A percentile compares a stretch with the other conserved stretches of the same genome.
Conservation (phyloP, 2,888 invertebrate species). For the Coelinius sp. region DNA sequence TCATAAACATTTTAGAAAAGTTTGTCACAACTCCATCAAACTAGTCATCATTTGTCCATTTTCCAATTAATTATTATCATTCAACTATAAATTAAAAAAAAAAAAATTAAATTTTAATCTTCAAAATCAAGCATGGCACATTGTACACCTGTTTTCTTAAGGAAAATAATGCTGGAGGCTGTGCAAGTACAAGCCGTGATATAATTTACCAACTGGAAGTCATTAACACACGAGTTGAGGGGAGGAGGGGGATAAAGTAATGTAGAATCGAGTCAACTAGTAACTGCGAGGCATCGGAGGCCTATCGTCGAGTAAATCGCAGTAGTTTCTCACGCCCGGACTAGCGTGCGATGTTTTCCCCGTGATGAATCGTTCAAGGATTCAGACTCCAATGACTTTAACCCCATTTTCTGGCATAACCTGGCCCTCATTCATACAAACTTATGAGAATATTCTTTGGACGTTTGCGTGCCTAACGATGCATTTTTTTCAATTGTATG, state of each 20-base stretch:
- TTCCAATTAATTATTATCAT: no score
- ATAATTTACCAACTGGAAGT: conserved; percentile 9
- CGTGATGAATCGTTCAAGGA: conserved; percentile 28
- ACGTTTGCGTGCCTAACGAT: conserved; percentile 11
- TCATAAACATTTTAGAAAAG: neutral
- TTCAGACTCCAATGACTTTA: conserved; percentile 30
- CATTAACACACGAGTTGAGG: neutral
- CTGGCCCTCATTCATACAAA: conserved; percentile 11
- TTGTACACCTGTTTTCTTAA: neutral
- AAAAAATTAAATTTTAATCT: no score
- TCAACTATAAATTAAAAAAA: no score
- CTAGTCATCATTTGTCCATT: no score
- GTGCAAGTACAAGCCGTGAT: conserved; percentile 25
- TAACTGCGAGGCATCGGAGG: conserved; percentile 15
- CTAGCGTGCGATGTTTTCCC: conserved; percentile 23
- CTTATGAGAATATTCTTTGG: conserved; percentile 7
- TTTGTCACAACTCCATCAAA: no score
- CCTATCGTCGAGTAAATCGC: conserved; percentile 34
- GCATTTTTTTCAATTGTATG: conserved; percentile 2
- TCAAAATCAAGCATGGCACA: no score
- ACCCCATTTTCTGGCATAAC: neutral
- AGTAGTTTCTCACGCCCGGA: conserved; percentile 33
- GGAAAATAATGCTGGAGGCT: conserved; percentile 16
- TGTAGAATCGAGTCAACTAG: conserved; percentile 11
- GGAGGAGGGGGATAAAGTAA: neutral